Evolutionary conservation across 2,113 vertebrate genomes (phyloP).

Genomic region (Myrmecophaga tridactyla): DNA sequence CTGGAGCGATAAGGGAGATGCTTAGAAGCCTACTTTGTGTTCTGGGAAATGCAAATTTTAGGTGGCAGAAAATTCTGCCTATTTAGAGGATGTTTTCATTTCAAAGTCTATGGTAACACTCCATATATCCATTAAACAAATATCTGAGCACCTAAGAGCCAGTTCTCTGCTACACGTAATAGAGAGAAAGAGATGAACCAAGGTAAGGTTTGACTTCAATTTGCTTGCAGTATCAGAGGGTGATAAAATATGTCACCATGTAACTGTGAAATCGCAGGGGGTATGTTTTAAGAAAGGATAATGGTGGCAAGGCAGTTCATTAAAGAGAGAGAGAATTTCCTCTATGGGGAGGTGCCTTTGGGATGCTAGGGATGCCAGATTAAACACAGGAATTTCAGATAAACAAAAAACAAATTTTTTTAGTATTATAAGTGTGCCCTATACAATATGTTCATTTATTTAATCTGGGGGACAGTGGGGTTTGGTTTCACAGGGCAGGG

Average conservation of each 20-base stretch:
- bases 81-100: not conserved
- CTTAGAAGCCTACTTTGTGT: not conserved
- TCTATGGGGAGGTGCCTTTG: not conserved
- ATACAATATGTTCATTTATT: not conserved
- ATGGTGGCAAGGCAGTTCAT: not conserved
- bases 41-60: not conserved
- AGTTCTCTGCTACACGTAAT: not conserved
- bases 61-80: not conserved
- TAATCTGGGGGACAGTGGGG: not conserved
- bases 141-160: not conserved
- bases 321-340: not conserved
- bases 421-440: not conserved
- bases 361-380: not conserved
- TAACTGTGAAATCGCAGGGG: not conserved
- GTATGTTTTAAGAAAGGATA: not conserved
- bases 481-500: not conserved
- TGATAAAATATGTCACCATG: not conserved
- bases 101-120: not conserved
- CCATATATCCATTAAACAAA: not conserved
- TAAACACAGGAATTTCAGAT: slow-evolving; percentile 24
- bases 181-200: not conserved
- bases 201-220: not conserved
- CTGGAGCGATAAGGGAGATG: not conserved
- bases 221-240: not conserved
- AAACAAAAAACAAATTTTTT: not conserved